These are phyloP conservation scores for Tridacna gigas DNA, from an alignment of 2,888 invertebrate genomes.

Conservation along the genomic window DNA sequence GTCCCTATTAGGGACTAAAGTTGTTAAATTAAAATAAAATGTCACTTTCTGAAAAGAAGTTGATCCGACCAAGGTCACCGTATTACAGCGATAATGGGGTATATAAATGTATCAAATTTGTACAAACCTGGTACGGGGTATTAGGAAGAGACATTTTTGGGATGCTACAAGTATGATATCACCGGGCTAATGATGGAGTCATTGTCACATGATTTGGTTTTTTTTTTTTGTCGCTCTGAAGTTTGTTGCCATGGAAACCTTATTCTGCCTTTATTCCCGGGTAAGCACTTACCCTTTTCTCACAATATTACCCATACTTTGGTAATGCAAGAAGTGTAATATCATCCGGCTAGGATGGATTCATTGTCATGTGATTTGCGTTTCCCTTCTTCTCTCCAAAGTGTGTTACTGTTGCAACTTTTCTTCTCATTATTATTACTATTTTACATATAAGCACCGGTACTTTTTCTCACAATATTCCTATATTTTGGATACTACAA, in stretches of 20 bases:
- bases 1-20: slow-evolving; percentile 24
- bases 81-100: slow-evolving; percentile 31
- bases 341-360: too few species aligned
- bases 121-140: slow-evolving; percentile 10
- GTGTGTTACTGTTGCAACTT: too few species aligned
- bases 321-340: too few species aligned
- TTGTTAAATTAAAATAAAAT: slow-evolving; percentile 61
- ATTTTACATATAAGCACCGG: too few species aligned
- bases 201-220: not conserved
- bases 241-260: not conserved
- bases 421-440: too few species aligned
- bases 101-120: slow-evolving; percentile 14
- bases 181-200: slow-evolving; percentile 18
- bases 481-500: too few species aligned
- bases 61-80: slow-evolving; percentile 43
- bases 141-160: not conserved
- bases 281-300: too few species aligned
- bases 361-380: too few species aligned
- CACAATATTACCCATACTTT: too few species aligned
- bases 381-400: too few species aligned
- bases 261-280: not conserved
- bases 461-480: too few species aligned
- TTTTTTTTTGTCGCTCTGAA: not conserved
- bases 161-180: slow-evolving; percentile 28
- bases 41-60: slow-evolving; percentile 52